Base-by-base conservation (phyloP, 2,888 invertebrate species). In the Endotricha flammealis region DNA sequence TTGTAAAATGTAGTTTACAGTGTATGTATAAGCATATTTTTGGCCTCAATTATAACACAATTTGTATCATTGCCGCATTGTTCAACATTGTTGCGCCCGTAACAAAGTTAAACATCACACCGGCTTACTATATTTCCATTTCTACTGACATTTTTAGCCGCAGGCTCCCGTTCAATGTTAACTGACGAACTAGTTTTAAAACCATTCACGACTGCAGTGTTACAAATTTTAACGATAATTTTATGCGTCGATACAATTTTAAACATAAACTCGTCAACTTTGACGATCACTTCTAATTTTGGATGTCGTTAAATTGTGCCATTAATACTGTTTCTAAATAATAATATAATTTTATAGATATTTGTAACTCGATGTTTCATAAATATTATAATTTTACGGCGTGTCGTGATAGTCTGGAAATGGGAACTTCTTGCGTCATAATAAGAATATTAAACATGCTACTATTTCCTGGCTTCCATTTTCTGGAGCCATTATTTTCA, bases 121-220 rank as follows among this genome's bases (percentile, higher is more conserved):
- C 50, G 48, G 58, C 48, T 63, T n/a, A 59, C 52, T 59, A 60
- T 64, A 68, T 69, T 64, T 63, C 62, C 58, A 51, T 65, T 66
- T 69, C 50, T 48, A 56, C 61, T 58, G 53, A 58, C 64, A 51
- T 49, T 58, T 66, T 64, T 61, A 46, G 68, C 73, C 63, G 39
- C 40, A 46, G 69, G 73, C 61, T 54, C 50, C 45, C 46, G 51
- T 54, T 55, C 59, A 59, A 63, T 64, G 62, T 65, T 65, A 62
- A 65, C 62, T 61, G 63, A 68, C 64, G 59, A 64, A 67, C 60
- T 45, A 57, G 68, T 73, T 73, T 67, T 60, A 62, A 64, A 64
- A 61, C 57, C 56, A 64, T 64, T 65, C 53, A 44, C n/a, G n/a
- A n/a, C 38, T 40, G 41, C 32, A 39, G 34, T 40, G 33, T 36